Percentiles rank a stretch among this genome's conserved stretches.
Conservation (phyloP, 2,888 invertebrate genomes). For the Helleia helle region DNA sequence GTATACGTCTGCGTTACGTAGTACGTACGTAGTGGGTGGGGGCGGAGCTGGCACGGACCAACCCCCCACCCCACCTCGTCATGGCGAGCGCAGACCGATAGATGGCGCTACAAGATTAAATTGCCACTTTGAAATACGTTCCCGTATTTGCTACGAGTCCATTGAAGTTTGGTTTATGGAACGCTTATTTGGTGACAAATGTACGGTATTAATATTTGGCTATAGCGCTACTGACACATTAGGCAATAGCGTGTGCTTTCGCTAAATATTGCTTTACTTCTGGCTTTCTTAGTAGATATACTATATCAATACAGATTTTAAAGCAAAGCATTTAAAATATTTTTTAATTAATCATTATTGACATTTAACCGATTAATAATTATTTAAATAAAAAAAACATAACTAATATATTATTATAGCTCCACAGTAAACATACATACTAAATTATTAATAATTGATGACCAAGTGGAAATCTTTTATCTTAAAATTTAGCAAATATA, state of each 20-base stretch:
- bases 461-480: too few species aligned
- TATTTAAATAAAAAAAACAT: too few species aligned
- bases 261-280: constrained; percentile 12
- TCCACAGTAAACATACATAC: too few species aligned
- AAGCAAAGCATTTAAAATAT: too few species aligned
- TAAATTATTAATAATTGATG: too few species aligned
- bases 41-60: constrained; percentile 14
- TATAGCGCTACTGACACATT: not conserved
- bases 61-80: constrained; percentile 13
- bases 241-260: not conserved
- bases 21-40: constrained; percentile 35
- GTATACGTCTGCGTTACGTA: constrained; percentile 37
- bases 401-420: too few species aligned
- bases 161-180: constrained; percentile 33
- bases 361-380: too few species aligned
- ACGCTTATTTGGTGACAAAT: constrained; percentile 6
- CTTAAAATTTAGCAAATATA: too few species aligned
- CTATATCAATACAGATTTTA: too few species aligned
- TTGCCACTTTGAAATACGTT: constrained; percentile 50
- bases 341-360: too few species aligned
- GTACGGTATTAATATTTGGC: constrained; percentile 15
- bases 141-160: constrained; percentile 31
- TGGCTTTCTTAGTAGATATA: too few species aligned
- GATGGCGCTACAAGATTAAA: constrained; percentile 56
- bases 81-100: constrained; percentile 31